Evolutionary conservation across 2,113 vertebrate genomes (phyloP), one percentile per base, ranked within the genome.

Genomic region (Pyrgilauda ruficollis): DNA sequence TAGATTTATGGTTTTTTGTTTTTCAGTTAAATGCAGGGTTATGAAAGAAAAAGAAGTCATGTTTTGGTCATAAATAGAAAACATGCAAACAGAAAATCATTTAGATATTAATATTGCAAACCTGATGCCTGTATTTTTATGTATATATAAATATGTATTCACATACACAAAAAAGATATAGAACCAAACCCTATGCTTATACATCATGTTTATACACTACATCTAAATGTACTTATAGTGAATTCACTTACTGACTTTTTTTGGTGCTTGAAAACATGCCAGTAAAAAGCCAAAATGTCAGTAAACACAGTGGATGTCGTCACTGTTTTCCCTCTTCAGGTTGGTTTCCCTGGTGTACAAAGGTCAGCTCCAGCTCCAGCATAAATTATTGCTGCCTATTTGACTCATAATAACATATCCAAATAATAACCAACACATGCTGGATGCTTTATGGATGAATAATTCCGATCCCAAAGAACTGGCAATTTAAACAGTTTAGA

Each of bases 371-470:
- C 84, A 95, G 81, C 93, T 94, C 92, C 93, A 93, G 86, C 85
- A 91, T 90, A 96, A 96, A 90, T 96, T 95, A 97, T 89, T 92
- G 81, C 90, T 92, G 94, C 90, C 80, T 94, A 94, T 92, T 94
- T 93, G 92, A 94, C 84, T 95, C 92, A 86, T 90, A 96, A 94
- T 84, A 96, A 90, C 94, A 89, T 56, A 90, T 37, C 85, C 86
- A 94, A 96, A 96, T 95, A 96, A 94, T 95, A 96, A 95, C 90
- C 90, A 89, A 84, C 93, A 95, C 92, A 94, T 96, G 94, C 90
- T 92, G 84, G 88, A 94, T 94, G 83, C 73, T 86, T 95, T 90
- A 94, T 56, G 80, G 92, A 95, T 84, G 73, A 92, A 93, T 95
- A 94, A 94, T 84, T 68, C 52, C 74, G 37, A 24, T 33, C 44